Evolutionary conservation across 2,797 vertebrate species (phyloP).

Genomic region (Falco cherrug): DNA sequence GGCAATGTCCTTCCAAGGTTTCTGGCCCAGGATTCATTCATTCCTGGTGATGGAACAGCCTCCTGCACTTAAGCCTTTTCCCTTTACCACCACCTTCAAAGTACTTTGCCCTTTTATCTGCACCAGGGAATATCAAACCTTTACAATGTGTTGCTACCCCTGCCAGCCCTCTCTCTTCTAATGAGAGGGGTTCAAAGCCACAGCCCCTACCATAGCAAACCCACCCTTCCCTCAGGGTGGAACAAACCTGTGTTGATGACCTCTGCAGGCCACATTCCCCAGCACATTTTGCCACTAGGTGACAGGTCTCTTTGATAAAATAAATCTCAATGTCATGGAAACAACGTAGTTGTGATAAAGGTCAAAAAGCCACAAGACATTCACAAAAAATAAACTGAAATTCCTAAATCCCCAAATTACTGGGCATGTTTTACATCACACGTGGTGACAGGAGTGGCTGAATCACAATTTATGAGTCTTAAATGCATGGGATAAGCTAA

Average conservation of each 20-base stretch:
- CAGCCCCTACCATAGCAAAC: background rate
- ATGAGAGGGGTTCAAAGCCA: background rate
- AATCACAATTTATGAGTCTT: background rate
- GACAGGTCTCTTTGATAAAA: background rate
- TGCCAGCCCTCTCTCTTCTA: background rate
- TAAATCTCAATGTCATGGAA: background rate
- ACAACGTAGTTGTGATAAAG: background rate
- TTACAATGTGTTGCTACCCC: background rate
- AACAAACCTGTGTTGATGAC: background rate
- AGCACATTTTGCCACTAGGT: background rate
- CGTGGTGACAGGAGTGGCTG: background rate
- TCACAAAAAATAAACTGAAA: background rate
- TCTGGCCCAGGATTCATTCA: background rate
- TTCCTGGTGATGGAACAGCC: background rate
- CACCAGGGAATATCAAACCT: background rate
- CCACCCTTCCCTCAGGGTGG: background rate
- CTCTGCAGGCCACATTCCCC: background rate
- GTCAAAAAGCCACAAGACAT: background rate
- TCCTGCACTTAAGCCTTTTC: background rate
- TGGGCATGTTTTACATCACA: background rate
- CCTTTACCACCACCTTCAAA: background rate
- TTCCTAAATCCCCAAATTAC: background rate
- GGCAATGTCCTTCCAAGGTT: background rate
- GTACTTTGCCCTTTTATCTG: background rate
- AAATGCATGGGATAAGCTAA: background rate